Percentiles rank a stretch among this genome's conserved stretches.
Evolutionary conservation across 2,113 vertebrate genomes (phyloP).

Genomic region (Phyllostomus hastatus): DNA sequence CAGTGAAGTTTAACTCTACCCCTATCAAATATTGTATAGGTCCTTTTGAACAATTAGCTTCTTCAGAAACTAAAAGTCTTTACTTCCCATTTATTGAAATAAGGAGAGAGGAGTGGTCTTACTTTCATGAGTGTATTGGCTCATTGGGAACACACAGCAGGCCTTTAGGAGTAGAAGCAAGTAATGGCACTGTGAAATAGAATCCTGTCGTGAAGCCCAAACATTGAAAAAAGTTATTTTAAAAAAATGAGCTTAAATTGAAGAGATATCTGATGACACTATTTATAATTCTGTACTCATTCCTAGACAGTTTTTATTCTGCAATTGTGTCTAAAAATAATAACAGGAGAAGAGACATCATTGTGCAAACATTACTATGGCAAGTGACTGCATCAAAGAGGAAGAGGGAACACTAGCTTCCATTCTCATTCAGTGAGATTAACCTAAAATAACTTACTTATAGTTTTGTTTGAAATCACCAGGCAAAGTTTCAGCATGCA

Average conservation of each 20-base stretch:
- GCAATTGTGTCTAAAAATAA: conserved; percentile 21
- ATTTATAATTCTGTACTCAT: not conserved
- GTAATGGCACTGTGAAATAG: not conserved
- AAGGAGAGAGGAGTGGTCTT: not conserved
- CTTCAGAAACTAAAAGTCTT: not conserved
- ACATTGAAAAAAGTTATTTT: not conserved
- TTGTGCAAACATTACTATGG: not conserved
- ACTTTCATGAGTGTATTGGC: not conserved
- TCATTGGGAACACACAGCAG: not conserved
- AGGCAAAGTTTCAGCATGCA: conserved; percentile 24
- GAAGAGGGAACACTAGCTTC: not conserved
- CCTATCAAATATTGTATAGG: not conserved
- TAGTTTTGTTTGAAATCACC: conserved; percentile 12
- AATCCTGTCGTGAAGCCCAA: not conserved
- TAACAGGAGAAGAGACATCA: not conserved
- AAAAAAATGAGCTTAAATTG: not conserved
- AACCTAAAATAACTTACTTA: conserved; percentile 21
- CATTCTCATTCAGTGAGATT: conserved; percentile 18
- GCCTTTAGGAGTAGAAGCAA: not conserved
- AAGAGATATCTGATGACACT: not conserved
- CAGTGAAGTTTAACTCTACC: not conserved
- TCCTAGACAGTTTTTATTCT: not conserved
- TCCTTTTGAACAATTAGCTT: not conserved
- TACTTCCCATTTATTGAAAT: not conserved
- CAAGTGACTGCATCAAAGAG: conserved; percentile 25